Base-by-base conservation (phyloP, 2,113 vertebrate genomes). In the Apodemus sylvaticus region DNA sequence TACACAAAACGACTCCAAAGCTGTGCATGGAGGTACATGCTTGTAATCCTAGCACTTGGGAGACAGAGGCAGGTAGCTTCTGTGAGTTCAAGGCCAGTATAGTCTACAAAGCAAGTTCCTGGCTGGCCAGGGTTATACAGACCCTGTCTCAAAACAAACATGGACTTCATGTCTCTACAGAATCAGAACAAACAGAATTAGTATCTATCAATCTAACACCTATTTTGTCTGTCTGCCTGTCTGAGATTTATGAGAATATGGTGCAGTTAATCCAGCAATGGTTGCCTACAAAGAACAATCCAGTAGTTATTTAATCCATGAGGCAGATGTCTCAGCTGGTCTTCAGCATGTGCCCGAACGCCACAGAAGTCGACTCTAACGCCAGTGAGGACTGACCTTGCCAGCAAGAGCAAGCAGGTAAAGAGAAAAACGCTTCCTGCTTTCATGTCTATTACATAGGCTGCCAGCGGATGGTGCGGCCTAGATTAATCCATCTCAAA, bases 1-100 rank as follows among this genome's bases (percentile, higher is more conserved):
- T 36, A 36, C 51, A 79, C 34, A 55, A 79, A 79, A 36, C 51
- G 51, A 55, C n/a, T 39, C 71, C n/a, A 39, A 73, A 83, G 22
- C 34, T n/a, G 2, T 26, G 60, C 26, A 39, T 29, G 7, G 39
- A 19, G 7, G 39, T 1, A 1, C 4, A 45, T 8, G 2, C 62
- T 45, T 68, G 26, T 48, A 66, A 42, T 39, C 11, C 24, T 39
- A 83, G 81, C 55, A 42, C 55, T 39, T n/a, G 4, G 22, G 58
- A 31, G 55, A n/a, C 81, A 83, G 34, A 42, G 58, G 36, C 55
- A 42, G 81, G 58, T 4, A 4, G 36, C 26, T 10, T 77, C 31
- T 55, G 20, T 39, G 78, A 58, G 79, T 82, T 76, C 74, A 48
- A 45, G 42, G 74, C 42, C 51, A n/a, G 64, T 13, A 58, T 11